These are phyloP conservation scores for Cacajao melanocephalus DNA, from an alignment of 2,797 vertebrate genomes.

Conservation along the genomic window DNA sequence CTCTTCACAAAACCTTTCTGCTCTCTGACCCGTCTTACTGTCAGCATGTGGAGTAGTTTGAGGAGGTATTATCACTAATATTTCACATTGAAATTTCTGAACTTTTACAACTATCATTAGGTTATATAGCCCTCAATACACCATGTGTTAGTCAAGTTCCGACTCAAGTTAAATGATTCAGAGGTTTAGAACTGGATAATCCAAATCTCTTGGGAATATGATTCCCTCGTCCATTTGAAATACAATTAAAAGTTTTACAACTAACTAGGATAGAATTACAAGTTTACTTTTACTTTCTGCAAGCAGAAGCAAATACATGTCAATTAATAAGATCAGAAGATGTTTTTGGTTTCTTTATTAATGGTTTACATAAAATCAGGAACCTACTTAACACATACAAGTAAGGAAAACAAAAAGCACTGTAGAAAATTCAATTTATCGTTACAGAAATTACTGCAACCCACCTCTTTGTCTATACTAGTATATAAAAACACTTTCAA, in stretches of 20 bases:
- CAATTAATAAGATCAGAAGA: slow-evolving; percentile 74
- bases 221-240: slow-evolving; percentile 43
- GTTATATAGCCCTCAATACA: not conserved
- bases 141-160: not conserved
- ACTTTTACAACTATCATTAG: not conserved
- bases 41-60: not conserved
- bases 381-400: slow-evolving; percentile 75
- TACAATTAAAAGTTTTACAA: slow-evolving; percentile 53
- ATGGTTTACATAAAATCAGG: slow-evolving; percentile 75
- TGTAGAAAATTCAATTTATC: slow-evolving; percentile 84
- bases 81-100: slow-evolving; percentile 11
- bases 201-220: not conserved
- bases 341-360: slow-evolving; percentile 75
- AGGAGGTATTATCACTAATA: not conserved
- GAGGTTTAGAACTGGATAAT: not conserved
- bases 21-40: not conserved
- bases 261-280: slow-evolving; percentile 47
- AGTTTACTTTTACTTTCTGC: slow-evolving; percentile 47
- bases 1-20: not conserved
- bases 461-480: slow-evolving; percentile 82
- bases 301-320: slow-evolving; percentile 62
- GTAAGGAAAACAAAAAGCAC: slow-evolving; percentile 77
- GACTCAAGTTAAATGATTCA: slow-evolving; percentile 11
- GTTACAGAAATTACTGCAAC: slow-evolving; percentile 81
- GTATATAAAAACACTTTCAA: slow-evolving; percentile 85